Conservation (phyloP, 2,888 invertebrate genomes). For the Geophilus truncorum region DNA sequence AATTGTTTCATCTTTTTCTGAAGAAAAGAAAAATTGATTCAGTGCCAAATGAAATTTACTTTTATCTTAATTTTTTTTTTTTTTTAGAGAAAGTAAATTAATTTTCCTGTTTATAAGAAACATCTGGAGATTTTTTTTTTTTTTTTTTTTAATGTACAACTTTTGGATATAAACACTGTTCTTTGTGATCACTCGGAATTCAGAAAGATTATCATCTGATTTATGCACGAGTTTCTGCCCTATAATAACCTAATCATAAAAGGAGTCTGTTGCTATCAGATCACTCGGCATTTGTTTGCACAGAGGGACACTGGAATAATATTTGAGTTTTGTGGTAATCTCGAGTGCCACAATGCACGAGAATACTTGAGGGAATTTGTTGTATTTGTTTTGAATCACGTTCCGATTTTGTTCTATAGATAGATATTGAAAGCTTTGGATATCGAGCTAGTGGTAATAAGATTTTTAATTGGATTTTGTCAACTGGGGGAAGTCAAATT, state of each 20-base stretch:
- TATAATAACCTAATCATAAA: constrained; percentile 18
- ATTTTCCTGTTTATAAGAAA: not conserved
- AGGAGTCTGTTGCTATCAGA: constrained; percentile 23
- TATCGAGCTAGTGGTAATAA: not conserved
- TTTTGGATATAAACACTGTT: not conserved
- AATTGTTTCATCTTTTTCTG: not conserved
- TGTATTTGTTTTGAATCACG: constrained; percentile 24
- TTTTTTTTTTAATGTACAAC: not conserved
- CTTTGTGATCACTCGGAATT: not conserved
- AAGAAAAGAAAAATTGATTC: not conserved
- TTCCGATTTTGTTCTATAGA: not conserved
- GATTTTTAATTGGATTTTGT: constrained; percentile 24
- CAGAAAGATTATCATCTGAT: constrained; percentile 1
- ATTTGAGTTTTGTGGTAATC: constrained; percentile 27
- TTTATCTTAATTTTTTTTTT: too few relatives aligned
- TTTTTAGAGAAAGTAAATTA: too few relatives aligned
- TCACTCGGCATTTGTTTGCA: constrained; percentile 10
- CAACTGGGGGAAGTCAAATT: not conserved
- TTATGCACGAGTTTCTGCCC: constrained; percentile 13
- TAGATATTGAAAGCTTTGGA: not conserved
- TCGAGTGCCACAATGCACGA: constrained; percentile 7
- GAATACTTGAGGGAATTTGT: constrained; percentile 12
- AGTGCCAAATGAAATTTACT: not conserved
- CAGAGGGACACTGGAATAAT: constrained; percentile 27
- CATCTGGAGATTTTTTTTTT: not conserved